Base-by-base conservation (phyloP, 1,140 invertebrate species). In the Magallana gigas region DNA sequence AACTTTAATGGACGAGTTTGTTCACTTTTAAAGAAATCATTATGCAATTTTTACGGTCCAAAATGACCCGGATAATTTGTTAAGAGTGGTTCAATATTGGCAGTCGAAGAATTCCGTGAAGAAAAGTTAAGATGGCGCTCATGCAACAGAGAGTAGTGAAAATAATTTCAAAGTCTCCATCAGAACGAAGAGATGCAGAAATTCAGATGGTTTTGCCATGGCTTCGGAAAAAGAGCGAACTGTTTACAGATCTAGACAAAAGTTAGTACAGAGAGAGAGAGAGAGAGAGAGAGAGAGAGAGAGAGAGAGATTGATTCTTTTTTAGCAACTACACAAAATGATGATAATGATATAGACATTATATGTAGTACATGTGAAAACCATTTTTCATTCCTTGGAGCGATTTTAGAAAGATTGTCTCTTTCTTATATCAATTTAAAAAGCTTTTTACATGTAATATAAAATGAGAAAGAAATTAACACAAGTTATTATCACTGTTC, bases 161-260 rank as follows among this genome's bases (percentile, higher is more conserved):
- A 64, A 85, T 92, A 18, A 91, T 93, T 18, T 92, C 90, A 36
- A 90, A 92, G 62, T 81, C 64, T 80, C 89, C 91, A 14, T 12
- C 60, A 6, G 62, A 84, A 18, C 83, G 92, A 16, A 87, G 68
- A 23, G 87, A 88, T 14, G 23, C 71, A 56, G 90, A 91, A 18
- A 89, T 92, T 60, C 87, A 89, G 59, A 81, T 89, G n/a, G 90
- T 92, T 64, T 91, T 92, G 83, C 90, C 92, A 90, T 92, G 92
- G 92, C 64, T 92, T 87, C 88, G 89, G 62, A 91, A 91, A 85
- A 90, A 91, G 80, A 92, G 92, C 76, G 87, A 91, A 6, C 84
- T 91, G n/a, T 84, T 92, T 0, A 89, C 88, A 71, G 90, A 90
- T 84, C 83, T 90, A 11, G 90, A 91, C 29, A 87, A 89, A 81